A percentile compares a stretch with the other conserved stretches of the same genome.
phyloP scores from a whole-genome alignment of 2,113 vertebrate species.

The Cromileptes altivelis region DNA sequence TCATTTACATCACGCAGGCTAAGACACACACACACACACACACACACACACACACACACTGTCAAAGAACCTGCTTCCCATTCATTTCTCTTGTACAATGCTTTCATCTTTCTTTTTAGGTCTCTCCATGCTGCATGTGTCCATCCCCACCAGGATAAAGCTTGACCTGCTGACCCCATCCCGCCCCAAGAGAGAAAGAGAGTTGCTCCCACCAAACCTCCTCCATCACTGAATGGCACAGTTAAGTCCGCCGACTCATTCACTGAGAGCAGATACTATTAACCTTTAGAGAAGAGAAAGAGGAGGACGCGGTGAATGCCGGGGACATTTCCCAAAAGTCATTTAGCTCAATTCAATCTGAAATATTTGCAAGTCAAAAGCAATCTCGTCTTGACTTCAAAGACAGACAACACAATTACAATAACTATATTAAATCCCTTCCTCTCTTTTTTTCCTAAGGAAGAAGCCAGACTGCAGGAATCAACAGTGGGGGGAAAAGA shows the following conservation, averaged over 20 bases:
- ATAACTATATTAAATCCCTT: constrained; percentile 41
- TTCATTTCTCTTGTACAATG: constrained; percentile 3
- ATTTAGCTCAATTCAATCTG: constrained; percentile 69
- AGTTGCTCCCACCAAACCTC: constrained; percentile 35
- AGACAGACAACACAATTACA: constrained; percentile 67
- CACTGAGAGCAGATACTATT: constrained; percentile 62
- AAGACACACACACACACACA: background rate
- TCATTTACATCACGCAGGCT: constrained; percentile 21
- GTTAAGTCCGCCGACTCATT: constrained; percentile 51
- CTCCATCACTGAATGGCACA: constrained; percentile 36
- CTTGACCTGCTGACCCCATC: constrained; percentile 25
- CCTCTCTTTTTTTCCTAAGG: background rate
- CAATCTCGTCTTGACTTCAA: constrained; percentile 55
- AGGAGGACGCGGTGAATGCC: constrained; percentile 55
- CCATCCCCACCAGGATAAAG: constrained; percentile 22
- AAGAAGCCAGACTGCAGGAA: constrained; percentile 24
- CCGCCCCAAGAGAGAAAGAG: constrained; percentile 6
- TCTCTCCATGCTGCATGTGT: background rate
- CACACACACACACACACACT: background rate
- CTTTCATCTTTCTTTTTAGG: constrained; percentile 30
- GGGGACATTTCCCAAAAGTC: constrained; percentile 63
- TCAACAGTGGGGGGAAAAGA: constrained; percentile 5
- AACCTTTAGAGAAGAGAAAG: constrained; percentile 70
- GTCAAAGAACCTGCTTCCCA: background rate
- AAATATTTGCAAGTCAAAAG: constrained; percentile 79